Base-by-base conservation (phyloP, 2,888 invertebrate species). In the Megalurothrips usitatus region DNA sequence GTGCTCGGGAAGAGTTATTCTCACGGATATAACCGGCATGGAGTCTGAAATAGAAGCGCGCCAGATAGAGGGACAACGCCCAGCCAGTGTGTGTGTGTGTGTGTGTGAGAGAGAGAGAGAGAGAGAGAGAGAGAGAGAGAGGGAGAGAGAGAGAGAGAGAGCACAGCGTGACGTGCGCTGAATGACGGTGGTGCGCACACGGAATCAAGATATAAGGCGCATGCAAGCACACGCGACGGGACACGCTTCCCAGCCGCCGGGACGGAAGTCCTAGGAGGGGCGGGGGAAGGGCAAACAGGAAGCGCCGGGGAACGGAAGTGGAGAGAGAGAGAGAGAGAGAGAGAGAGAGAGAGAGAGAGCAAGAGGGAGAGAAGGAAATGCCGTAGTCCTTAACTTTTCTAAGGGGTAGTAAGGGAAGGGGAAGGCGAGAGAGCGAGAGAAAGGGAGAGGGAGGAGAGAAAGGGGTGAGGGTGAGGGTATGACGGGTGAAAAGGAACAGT, bases 281-380 rank as follows among this genome's bases (percentile, higher is more conserved):
- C 11, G 23, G 23, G 23, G 23, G 23, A 23, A 52, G 52, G 19
- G 52, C 2, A 19, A 52, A 12, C 14, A 23, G 68, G 23, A 23
- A 68, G 23, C 9, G 23, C 34, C 6, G 23, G 23, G 23, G 11
- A 23, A n/a, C n/a, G 63, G 23, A 23, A 23, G 68, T 11, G 6
- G 23, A 68, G 63, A 14, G n/a, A 63, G 63, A 63, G 63, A 6
- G 52, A 52, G 49, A 49, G 49, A 49, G 49, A 63, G 63, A 6
- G 63, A 63, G 63, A 63, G 11, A 63, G 63, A 63, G 63, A 63
- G 63, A 63, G 63, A 63, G 63, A 63, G 63, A 63, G 63, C 6
- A n/a, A 6, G 63, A 63, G 63, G n/a, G 11, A 63, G 63, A 63
- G 63, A 63, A 19, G 19, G 63, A 63, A 19, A 63, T 14, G 6